phyloP scores from a whole-genome alignment of 2,888 invertebrate genomes.

The Melinaea menophilus region DNA sequence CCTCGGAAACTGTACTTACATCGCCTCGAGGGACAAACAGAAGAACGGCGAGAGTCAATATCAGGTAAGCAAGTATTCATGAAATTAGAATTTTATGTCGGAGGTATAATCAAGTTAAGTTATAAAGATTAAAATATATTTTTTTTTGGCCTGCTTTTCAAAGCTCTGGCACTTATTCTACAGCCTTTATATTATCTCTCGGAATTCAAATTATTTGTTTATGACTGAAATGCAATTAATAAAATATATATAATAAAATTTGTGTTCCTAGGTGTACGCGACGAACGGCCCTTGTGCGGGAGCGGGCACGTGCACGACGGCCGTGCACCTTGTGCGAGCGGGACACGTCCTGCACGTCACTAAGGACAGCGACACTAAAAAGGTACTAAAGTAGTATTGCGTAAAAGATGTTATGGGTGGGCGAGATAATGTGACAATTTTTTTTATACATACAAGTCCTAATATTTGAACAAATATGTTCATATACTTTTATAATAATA shows the following conservation, averaged over 20 bases:
- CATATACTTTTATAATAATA: no score
- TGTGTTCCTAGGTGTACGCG: slow-evolving; percentile 77
- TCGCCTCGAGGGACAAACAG: slow-evolving; percentile 82
- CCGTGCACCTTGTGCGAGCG: slow-evolving; percentile 82
- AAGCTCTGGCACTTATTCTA: no score
- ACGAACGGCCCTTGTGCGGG: slow-evolving; percentile 84
- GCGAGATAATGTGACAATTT: neutral
- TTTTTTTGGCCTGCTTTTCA: neutral
- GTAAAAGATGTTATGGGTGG: no score
- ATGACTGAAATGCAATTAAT: neutral
- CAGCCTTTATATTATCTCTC: no score
- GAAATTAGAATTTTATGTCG: neutral
- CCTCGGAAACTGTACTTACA: slow-evolving; percentile 90
- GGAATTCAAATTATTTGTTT: neutral
- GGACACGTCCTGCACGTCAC: slow-evolving; percentile 79
- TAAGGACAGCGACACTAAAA: slow-evolving; percentile 55
- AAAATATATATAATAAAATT: neutral
- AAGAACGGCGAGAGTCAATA: slow-evolving; percentile 75
- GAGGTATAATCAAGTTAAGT: neutral
- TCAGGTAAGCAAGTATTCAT: slow-evolving; percentile 38
- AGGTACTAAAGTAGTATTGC: slow-evolving; percentile 42
- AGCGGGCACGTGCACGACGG: slow-evolving; percentile 80
- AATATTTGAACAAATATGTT: no score
- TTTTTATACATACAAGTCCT: no score
- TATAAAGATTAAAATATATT: neutral